A percentile compares a stretch with the other conserved stretches of the same genome.
Evolutionary conservation across 2,797 vertebrate species (phyloP).

Genomic region (Gadopsis bispinosus): DNA sequence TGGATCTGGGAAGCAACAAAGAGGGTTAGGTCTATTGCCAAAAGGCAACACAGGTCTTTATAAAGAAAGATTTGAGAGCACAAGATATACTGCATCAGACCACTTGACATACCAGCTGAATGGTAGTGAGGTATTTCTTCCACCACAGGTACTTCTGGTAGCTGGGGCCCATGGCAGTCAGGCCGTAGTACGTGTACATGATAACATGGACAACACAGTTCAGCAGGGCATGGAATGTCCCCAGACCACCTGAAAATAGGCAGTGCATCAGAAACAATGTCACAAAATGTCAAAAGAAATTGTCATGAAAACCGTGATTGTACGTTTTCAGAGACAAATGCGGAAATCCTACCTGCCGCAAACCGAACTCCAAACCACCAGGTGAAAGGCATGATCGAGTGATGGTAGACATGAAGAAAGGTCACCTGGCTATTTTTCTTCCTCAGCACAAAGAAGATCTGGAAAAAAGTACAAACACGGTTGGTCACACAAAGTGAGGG

Average conservation of each 20-base stretch:
- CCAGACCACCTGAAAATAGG: constrained; percentile 89
- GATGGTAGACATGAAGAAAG: constrained; percentile 98
- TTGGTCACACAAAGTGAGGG: neutral
- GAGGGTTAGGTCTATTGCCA: neutral
- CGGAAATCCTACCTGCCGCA: constrained; percentile 87
- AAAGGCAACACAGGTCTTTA: neutral
- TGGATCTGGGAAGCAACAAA: constrained; percentile 85
- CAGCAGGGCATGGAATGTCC: constrained; percentile 94
- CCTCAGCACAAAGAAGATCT: constrained; percentile 98
- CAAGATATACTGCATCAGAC: neutral
- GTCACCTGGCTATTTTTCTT: constrained; percentile 97
- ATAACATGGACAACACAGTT: constrained; percentile 94
- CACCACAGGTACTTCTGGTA: constrained; percentile 97
- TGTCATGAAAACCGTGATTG: neutral
- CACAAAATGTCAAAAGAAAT: neutral
- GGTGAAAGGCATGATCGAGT: constrained; percentile 98
- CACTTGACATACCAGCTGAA: constrained; percentile 91
- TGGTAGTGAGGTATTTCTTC: constrained; percentile 96
- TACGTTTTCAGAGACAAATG: neutral
- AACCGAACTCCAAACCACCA: constrained; percentile 99
- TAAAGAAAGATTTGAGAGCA: neutral
- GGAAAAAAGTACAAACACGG: neutral
- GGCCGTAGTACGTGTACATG: constrained; percentile 96
- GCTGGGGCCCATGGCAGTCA: constrained; percentile 92
- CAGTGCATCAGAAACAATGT: neutral